These are phyloP conservation scores for Zalophus californianus DNA, from an alignment of 2,797 vertebrate genomes.

Conservation along the genomic window DNA sequence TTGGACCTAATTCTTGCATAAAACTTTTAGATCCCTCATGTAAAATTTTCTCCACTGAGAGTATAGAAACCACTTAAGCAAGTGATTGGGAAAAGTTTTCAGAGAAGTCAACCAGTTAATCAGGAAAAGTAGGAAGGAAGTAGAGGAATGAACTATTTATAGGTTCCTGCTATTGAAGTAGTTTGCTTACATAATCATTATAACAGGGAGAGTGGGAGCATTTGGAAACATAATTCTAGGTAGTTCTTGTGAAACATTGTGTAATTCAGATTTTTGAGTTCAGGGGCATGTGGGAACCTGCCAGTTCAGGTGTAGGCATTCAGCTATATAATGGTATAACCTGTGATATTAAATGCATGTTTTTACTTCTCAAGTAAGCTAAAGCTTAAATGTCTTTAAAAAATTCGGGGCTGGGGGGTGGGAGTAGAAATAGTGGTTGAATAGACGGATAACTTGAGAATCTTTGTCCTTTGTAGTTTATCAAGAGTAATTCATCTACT, in stretches of 20 bases:
- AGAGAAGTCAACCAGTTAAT: not conserved
- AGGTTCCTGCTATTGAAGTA: conserved; percentile 23
- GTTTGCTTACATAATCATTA: conserved; percentile 46
- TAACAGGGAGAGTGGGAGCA: not conserved
- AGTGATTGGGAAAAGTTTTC: conserved; percentile 9
- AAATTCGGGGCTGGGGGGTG: not conserved
- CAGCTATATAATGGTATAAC: conserved; percentile 40
- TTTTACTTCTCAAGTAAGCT: conserved; percentile 54
- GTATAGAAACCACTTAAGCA: not conserved
- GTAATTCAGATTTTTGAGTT: conserved; percentile 69
- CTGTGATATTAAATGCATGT: conserved; percentile 37
- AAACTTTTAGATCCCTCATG: conserved; percentile 22
- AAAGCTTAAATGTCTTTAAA: conserved; percentile 51
- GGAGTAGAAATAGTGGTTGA: conserved; percentile 26
- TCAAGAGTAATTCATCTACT: conserved; percentile 12
- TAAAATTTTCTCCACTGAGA: conserved; percentile 46
- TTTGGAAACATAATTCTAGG: conserved; percentile 62
- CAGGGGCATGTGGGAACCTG: conserved; percentile 62
- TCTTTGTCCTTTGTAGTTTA: conserved; percentile 16
- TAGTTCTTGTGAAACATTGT: not conserved
- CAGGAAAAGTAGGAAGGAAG: conserved; percentile 58
- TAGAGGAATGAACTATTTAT: conserved; percentile 70
- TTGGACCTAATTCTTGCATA: conserved; percentile 6
- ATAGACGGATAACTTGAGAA: conserved; percentile 25
- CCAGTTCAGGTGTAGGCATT: conserved; percentile 46